Percentiles rank a stretch among this genome's conserved stretches.
Evolutionary conservation across 2,797 vertebrate species (phyloP).

Genomic region (Phrynocephalus forsythii): DNA sequence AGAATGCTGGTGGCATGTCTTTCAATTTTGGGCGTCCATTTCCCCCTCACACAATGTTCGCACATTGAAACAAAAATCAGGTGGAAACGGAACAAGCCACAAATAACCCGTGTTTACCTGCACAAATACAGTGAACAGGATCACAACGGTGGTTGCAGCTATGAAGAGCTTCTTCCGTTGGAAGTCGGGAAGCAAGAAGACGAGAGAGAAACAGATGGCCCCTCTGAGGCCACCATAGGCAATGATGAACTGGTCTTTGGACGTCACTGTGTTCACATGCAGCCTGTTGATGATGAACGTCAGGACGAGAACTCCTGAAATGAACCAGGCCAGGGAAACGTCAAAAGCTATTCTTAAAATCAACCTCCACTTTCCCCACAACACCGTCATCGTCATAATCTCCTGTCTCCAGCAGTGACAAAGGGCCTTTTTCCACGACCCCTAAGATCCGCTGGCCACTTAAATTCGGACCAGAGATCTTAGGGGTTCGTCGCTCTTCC

Average conservation of each 20-base stretch:
- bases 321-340: not conserved
- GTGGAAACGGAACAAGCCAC: not conserved
- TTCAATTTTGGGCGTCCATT: no score
- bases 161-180: constrained; percentile 78
- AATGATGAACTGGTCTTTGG: constrained; percentile 79
- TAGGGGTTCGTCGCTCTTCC: no score
- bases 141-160: constrained; percentile 75
- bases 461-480: no score
- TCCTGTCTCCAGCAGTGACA: not conserved
- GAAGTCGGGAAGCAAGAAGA: constrained; percentile 77
- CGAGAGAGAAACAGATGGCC: constrained; percentile 78
- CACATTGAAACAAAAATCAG: not conserved
- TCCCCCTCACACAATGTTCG: no score
- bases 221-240: constrained; percentile 73
- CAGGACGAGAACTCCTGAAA: constrained; percentile 76
- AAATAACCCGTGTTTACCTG: constrained; percentile 63
- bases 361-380: not conserved
- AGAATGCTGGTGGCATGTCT: not conserved
- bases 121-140: constrained; percentile 77
- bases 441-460: no score
- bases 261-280: constrained; percentile 72
- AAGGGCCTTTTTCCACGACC: no score
- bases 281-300: constrained; percentile 76
- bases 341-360: no score
- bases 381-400: not conserved